Evolutionary conservation across 2,888 invertebrate species (phyloP), one percentile per base, ranked within the genome.

Genomic region (Watsonalla cultraria): DNA sequence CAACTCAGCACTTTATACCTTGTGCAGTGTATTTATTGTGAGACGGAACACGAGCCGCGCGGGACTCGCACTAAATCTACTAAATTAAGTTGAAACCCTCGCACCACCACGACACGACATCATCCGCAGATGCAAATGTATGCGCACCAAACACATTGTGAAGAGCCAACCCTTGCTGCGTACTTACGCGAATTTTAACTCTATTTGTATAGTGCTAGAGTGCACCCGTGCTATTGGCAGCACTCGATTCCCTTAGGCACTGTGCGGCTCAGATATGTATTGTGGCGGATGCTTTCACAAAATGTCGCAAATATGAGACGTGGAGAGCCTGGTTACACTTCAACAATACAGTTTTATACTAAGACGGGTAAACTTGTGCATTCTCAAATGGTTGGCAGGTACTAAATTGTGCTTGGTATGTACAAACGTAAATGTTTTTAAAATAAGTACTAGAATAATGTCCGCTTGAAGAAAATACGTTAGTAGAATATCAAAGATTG

Each of bases 51-150:
- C 42, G 45, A 9, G 15, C 24, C 24, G 24, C 24, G 24, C 24
- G 15, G 48, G 46, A 49, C 49, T 49, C 51, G 60, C 61, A 66
- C 60, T 68, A 66, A 71, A 72, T 69, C 65, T 64, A 57, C 61
- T 56, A 66, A 72, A 76, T 72, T 60, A 74, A 72, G 72, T 73
- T 58, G 60, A 46, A 54, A 48, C 51, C 55, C 60, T 55, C 56
- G 51, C 48, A 35, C n/a, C 34, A n/a, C 34, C 34, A 35, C 47
- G 24, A 54, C 56, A 49, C 52, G 51, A 55, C 62, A 58, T 61
- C 63, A 63, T 61, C 65, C 55, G 57, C 62, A 64, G 60, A 66
- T 66, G 70, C 68, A 69, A 71, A 72, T 70, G 59, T 68, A 66
- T 64, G 65, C 65, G 15, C 46, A 15, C 14, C 49, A 15, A 14